Evolutionary conservation across 2,113 vertebrate species (phyloP), one percentile per base, ranked within the genome.

Genomic region (Vombatus ursinus): DNA sequence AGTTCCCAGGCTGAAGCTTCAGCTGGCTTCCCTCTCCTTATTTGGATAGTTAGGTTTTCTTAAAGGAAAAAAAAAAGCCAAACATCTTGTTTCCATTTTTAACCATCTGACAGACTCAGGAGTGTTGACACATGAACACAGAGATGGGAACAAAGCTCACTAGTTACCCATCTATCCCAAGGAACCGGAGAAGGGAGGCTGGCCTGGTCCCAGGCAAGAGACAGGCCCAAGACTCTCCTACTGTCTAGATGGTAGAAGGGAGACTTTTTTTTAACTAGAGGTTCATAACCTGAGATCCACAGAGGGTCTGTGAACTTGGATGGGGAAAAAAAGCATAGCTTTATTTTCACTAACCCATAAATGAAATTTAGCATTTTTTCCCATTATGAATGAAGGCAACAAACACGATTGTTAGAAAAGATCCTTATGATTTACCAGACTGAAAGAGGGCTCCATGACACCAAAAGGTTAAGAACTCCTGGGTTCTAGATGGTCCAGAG

Each of bases 41-140:
- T 99, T 99, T 99, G 99, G 99, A 96, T 98, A 98, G 98, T 98
- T 97, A 98, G 96, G 98, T 98, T 98, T 98, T 98, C 98, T 99
- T 98, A 97, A 98, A 98, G 93, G 95, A 97, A 97, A 98, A 97
- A 96, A 97, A 97, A 97, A 97, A 98, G 98, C 52, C 51, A 49
- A 51, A 53, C 3, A 94, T 96, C 96, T 97, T 26, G 97, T 97
- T 99, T 99, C 99, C 98, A 99, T 98, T 98, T 99, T 99, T 99
- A 99, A 99, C 98, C 98, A 98, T 96, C 96, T 97, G 97, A 98
- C 98, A 97, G 96, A 98, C 98, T 98, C 98, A 96, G 91, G 93
- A 92, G 94, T 93, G 96, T 98, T 98, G 97, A 98, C 94, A 91
- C 93, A 94, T 9, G 94, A 96, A 97, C 96, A 95, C 97, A 95